Base-by-base conservation (phyloP, 1,140 invertebrate genomes). In the Cydia splendana region DNA sequence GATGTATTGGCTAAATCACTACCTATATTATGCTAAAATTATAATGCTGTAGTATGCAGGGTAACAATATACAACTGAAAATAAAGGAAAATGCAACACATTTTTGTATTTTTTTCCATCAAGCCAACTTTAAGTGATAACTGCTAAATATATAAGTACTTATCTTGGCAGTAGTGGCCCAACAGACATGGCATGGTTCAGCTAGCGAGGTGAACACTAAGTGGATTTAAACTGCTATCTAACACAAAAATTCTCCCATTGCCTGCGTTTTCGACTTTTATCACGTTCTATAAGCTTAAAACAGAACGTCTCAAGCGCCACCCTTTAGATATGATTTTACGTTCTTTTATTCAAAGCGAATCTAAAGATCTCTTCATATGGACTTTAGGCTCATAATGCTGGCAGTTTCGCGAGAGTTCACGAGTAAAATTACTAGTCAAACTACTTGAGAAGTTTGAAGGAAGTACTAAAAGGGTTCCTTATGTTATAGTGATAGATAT, bases 391-490 rank as follows among this genome's bases (percentile, higher is more conserved):
- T 24, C 57, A 24, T 62, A 24, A 24, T 62, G 15, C n/a, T 53
- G 20, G 20, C n/a, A 62, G 57, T 62, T 62, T 62, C 20, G 13
- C 12, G 57, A 62, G 57, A 62, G 18, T 24, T 62, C 7, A 62
- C 24, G 57, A 62, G 57, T 24, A 24, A 62, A 20, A 62, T 62
- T 62, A 62, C 57, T 62, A 62, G 57, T 62, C n/a, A 24, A 62
- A 62, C 57, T 20, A 62, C 57, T 24, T 62, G 18, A n/a, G 10
- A 24, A 24, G 57, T 24, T 62, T 1, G 18, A 62, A 62, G 53
- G n/a, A 57, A 57, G n/a, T 57, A 18, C n/a, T 57, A 1, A 20
- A 57, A 57, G 15, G 1, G n/a, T 18, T 57, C n/a, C 53, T 57
- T 57, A 57, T 57, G 53, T 0, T 7, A 45, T 3, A 45, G 45